phyloP scores from a whole-genome alignment of 23 tunicate species.

The Aplidium turbinatum region DNA sequence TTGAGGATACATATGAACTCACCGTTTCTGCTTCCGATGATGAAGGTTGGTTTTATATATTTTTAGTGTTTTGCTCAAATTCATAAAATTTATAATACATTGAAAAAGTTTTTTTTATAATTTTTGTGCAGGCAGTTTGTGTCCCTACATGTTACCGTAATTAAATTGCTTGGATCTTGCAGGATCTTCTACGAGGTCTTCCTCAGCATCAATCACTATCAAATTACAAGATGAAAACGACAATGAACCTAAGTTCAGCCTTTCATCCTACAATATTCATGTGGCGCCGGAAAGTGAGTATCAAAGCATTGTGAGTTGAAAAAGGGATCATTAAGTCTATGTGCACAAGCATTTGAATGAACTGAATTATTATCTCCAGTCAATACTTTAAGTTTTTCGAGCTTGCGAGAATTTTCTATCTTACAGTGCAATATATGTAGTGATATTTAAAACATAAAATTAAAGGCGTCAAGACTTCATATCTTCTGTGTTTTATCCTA shows the following conservation, averaged over 20 bases:
- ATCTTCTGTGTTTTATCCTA: not conserved
- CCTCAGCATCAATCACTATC: slow-evolving; percentile 10
- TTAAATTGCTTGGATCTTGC: not conserved
- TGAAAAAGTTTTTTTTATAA: no score
- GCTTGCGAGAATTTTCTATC: not conserved
- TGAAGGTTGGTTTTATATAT: slow-evolving; percentile 30
- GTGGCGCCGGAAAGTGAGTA: no score
- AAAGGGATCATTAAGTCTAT: no score
- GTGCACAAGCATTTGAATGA: no score
- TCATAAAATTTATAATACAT: not conserved
- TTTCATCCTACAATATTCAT: not conserved
- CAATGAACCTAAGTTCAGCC: slow-evolving; percentile 32
- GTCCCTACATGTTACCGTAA: no score
- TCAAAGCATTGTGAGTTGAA: no score
- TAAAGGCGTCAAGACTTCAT: not conserved
- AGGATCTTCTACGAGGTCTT: not conserved
- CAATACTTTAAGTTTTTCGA: no score
- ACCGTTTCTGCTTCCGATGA: slow-evolving; percentile 43
- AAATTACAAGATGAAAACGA: slow-evolving; percentile 50
- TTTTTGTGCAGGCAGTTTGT: no score
- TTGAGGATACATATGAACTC: slow-evolving; percentile 2
- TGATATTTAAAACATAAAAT: not conserved
- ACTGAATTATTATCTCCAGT: no score
- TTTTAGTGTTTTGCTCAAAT: not conserved
- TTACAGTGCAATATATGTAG: not conserved